A percentile compares a stretch with the other conserved stretches of the same genome.
These are phyloP conservation scores for Nomada ruficornis DNA, from an alignment of 2,888 invertebrate genomes.

Conservation along the genomic window DNA sequence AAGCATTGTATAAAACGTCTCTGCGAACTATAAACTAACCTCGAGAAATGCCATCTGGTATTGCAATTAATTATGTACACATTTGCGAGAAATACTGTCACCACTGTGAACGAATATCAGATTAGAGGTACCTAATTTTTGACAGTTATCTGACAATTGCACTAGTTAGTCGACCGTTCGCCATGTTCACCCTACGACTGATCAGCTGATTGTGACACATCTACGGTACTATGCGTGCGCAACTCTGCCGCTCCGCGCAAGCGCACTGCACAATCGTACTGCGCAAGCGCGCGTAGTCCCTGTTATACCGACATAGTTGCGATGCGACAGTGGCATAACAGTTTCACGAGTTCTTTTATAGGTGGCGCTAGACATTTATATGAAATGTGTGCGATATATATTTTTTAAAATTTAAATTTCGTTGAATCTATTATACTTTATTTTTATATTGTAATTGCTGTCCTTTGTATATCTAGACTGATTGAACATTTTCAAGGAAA, in stretches of 20 bases:
- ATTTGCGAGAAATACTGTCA: conserved; percentile 30
- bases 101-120: background rate
- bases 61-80: conserved; percentile 33
- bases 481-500: background rate
- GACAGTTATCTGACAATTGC: conserved; percentile 56
- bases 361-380: too few relatives aligned
- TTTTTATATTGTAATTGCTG: too few relatives aligned
- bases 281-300: too few relatives aligned
- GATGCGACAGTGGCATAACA: too few relatives aligned
- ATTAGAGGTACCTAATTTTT: conserved; percentile 9
- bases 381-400: too few relatives aligned
- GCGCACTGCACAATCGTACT: too few relatives aligned
- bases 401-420: too few relatives aligned
- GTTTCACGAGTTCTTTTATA: too few relatives aligned
- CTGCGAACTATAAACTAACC: conserved; percentile 63
- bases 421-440: too few relatives aligned
- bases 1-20: background rate
- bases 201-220: conserved; percentile 66
- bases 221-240: conserved; percentile 35
- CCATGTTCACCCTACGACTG: conserved; percentile 46
- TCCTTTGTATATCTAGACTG: background rate
- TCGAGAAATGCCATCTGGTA: conserved; percentile 78
- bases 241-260: too few relatives aligned
- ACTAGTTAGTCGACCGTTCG: conserved; percentile 38
- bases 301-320: too few relatives aligned